Evolutionary conservation across 2,888 invertebrate genomes (phyloP), one percentile per base, ranked within the genome.

Genomic region (Matsumyia berberina): DNA sequence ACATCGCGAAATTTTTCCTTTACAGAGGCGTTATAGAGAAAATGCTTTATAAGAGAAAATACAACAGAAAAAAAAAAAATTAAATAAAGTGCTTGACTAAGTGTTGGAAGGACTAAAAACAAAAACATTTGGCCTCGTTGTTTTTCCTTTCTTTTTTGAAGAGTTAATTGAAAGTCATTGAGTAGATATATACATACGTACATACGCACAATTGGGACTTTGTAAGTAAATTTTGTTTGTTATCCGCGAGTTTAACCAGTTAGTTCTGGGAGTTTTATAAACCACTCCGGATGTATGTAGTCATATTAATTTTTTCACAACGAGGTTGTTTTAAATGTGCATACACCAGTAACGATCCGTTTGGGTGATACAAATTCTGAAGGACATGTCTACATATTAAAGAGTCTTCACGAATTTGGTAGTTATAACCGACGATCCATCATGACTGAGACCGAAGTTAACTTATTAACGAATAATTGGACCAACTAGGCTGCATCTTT

Each of bases 121-220:
- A 24, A 24, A 39, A 57, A 11, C 4, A 24, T 42, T 42, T 24
- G 58, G 24, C 29, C 12, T 12, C 12, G 19, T 64, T 64, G 19
- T 12, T 19, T 2, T 46, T 24, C 0, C n/a, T 6, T 29, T 5
- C 19, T 17, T 19, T 46, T 24, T 49, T 49, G 29, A 64, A 64
- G 62, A 49, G 46, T 49, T 64, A 44, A 49, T 64, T 64, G 31
- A 64, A 64, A 64, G 15, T 49, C 62, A 64, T 44, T 62, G 42
- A 57, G 37, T 19, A 46, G 17, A 24, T 24, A 4, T 4, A 4
- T 19, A 46, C 19, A 24, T 24, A 4, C 24, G 24, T n/a, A n/a
- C n/a, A n/a, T 17, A 44, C 11, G 11, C 11, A 46, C 46, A 19
- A 46, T 46, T 19, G 46, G 46, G 17, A 4, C 46, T 46, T 4